Evolutionary conservation across 2,888 invertebrate species (phyloP), one percentile per base, ranked within the genome.

Genomic region (Orgyia antiqua): DNA sequence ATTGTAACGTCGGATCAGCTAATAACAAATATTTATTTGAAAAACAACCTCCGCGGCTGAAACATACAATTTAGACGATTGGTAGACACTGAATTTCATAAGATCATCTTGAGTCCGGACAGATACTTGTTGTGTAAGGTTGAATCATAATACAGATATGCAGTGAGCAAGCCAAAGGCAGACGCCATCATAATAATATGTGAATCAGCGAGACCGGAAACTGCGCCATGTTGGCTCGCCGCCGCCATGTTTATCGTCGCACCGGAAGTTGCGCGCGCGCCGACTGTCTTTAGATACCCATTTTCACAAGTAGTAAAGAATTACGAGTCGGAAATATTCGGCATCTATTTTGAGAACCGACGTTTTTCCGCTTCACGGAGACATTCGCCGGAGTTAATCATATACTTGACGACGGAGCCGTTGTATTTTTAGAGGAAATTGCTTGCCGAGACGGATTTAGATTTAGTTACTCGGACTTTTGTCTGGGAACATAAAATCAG

Each of bases 241-340:
- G 74, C 70, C 66, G 72, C 69, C 83, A 84, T 84, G 80, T 86
- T 84, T 84, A 84, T 77, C 71, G 66, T 65, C 59, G 65, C 75
- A 72, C 82, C 83, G 86, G 86, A 86, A 86, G 82, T 82, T 75
- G 83, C 79, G 84, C 76, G 82, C 80, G 72, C 78, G 82, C 80
- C 78, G 73, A 60, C 63, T 73, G 77, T 73, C 83, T 80, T 74
- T 71, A 75, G 68, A 68, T 70, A 73, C 70, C 9, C 66, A 73
- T 80, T 82, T 82, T 77, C 78, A 79, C 73, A 65, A 70, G 65
- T 63, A 59, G 61, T 61, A 53, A 67, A 19, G 65, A 70, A 70
- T 69, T 71, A 66, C 62, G 65, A 73, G 71, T 79, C 80, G 80
- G 79, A 83, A 82, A 84, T 79, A 82, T 77, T 74, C 73, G 63